A percentile compares a stretch with the other conserved stretches of the same genome.
phyloP scores from a whole-genome alignment of 2,113 vertebrate species.

The Saccopteryx bilineata region DNA sequence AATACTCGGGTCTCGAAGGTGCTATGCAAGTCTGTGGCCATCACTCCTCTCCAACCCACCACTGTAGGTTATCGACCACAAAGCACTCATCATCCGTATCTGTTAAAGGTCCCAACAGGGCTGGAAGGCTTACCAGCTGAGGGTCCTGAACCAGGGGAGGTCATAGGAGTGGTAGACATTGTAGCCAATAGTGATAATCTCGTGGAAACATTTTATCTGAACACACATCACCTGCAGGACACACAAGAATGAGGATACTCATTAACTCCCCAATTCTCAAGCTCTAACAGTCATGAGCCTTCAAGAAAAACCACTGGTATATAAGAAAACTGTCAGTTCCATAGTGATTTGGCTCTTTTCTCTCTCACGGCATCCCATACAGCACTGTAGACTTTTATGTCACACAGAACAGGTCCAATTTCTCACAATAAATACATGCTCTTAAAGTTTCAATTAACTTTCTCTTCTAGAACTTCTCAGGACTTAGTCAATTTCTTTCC shows the following conservation, averaged over 20 bases:
- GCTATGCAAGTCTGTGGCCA: background rate
- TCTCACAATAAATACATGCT: conserved; percentile 16
- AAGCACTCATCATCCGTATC: background rate
- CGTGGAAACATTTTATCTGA: conserved; percentile 99
- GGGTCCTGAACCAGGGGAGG: conserved; percentile 98
- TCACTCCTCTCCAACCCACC: background rate
- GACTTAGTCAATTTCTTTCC: background rate
- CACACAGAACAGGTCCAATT: background rate
- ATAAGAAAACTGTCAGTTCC: background rate
- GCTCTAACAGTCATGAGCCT: background rate
- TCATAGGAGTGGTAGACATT: conserved; percentile 99
- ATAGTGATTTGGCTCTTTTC: background rate
- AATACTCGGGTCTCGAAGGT: background rate
- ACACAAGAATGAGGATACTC: background rate
- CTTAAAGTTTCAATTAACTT: background rate
- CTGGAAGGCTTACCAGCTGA: conserved; percentile 94
- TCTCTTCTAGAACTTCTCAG: conserved; percentile 22
- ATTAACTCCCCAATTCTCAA: background rate
- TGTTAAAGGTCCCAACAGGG: background rate
- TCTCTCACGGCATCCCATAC: background rate
- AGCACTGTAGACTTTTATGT: background rate
- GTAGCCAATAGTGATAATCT: conserved; percentile 99
- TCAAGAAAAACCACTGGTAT: background rate
- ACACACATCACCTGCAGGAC: conserved; percentile 95
- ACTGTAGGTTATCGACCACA: background rate